These are phyloP conservation scores for Pelvicachromis taeniatus DNA, from an alignment of 2,113 vertebrate species.

Conservation along the genomic window DNA sequence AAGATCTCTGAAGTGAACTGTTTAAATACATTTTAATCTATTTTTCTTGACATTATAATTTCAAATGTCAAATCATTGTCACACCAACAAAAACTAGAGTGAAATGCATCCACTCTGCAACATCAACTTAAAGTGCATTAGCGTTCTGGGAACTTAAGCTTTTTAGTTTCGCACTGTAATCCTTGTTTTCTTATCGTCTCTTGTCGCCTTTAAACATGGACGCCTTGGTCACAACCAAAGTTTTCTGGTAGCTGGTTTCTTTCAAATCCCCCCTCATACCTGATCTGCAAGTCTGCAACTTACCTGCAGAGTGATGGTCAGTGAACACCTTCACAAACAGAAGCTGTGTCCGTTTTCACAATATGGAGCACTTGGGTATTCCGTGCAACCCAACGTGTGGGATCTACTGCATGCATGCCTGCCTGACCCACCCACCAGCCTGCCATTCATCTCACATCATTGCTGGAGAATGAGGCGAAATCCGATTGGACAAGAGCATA, in stretches of 20 bases:
- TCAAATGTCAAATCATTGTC: neutral
- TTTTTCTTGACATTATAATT: neutral
- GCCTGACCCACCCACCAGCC: neutral
- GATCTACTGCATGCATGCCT: neutral
- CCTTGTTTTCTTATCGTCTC: neutral
- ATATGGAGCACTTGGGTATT: neutral
- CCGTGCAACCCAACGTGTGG: neutral
- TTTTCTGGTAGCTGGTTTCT: neutral
- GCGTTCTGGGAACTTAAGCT: neutral
- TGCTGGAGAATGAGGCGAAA: conserved; percentile 38
- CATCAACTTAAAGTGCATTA: neutral
- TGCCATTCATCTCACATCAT: conserved; percentile 56
- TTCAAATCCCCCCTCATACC: neutral
- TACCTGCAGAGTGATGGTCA: conserved; percentile 31
- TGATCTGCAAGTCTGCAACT: neutral
- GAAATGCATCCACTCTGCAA: neutral
- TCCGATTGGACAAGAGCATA: conserved; percentile 62
- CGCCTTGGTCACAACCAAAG: too few relatives aligned
- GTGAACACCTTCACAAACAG: neutral
- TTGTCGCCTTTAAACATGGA: neutral
- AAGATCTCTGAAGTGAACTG: neutral
- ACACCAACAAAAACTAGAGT: neutral
- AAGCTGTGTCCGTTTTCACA: neutral
- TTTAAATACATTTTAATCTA: neutral
- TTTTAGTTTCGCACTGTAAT: neutral